A percentile compares a stretch with the other conserved stretches of the same genome.
phyloP scores from a whole-genome alignment of 2,888 invertebrate genomes.

The Cryptocheilus praepositus region DNA sequence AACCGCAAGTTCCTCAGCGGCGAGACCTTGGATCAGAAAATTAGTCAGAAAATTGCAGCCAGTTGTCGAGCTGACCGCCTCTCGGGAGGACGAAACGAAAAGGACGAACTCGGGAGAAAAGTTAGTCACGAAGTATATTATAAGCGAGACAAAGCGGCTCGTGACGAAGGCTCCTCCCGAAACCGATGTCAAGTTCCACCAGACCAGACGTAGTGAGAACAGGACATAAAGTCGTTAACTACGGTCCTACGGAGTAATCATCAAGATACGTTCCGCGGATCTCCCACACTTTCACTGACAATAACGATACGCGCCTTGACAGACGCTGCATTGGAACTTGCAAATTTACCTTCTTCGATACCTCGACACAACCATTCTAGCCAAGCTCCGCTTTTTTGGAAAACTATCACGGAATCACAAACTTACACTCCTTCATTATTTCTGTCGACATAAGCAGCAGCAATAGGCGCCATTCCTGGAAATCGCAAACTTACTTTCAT shows the following conservation, averaged over 20 bases:
- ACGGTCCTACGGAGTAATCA: slow-evolving; percentile 40
- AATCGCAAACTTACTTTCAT: too few relatives aligned
- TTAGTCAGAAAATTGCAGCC: too few relatives aligned
- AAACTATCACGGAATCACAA: too few relatives aligned
- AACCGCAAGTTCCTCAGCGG: too few relatives aligned
- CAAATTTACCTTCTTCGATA: background rate
- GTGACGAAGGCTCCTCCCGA: slow-evolving; percentile 18
- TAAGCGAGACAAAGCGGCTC: slow-evolving; percentile 26
- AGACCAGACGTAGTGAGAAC: slow-evolving; percentile 5
- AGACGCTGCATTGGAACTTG: background rate
- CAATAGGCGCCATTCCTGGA: too few relatives aligned
- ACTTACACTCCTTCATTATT: too few relatives aligned
- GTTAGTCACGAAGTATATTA: slow-evolving; percentile 36
- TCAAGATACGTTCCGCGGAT: slow-evolving; percentile 30
- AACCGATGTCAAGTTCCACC: background rate
- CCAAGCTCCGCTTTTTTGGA: too few relatives aligned
- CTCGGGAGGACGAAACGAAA: too few relatives aligned
- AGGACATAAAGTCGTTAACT: slow-evolving; percentile 37
- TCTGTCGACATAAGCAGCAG: background rate
- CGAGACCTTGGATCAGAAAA: too few relatives aligned
- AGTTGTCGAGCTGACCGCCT: too few relatives aligned
- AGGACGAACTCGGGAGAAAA: slow-evolving; percentile 12
- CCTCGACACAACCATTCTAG: too few relatives aligned
- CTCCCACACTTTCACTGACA: slow-evolving; percentile 55
- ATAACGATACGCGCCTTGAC: too few relatives aligned